These are phyloP conservation scores for Parasteatoda lunata DNA, from an alignment of 2,888 invertebrate genomes.

Conservation along the genomic window DNA sequence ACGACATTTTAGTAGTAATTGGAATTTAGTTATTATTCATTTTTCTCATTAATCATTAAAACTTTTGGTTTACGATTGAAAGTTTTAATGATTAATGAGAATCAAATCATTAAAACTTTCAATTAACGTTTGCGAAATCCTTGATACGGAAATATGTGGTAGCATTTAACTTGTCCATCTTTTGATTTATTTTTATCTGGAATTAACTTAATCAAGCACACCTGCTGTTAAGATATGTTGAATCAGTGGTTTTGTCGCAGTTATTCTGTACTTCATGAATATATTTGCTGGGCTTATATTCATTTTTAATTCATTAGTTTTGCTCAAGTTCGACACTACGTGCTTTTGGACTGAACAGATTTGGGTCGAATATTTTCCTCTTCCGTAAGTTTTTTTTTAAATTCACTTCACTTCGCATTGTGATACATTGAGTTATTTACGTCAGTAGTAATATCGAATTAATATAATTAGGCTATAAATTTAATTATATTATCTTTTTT, in stretches of 20 bases:
- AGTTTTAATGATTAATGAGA: too few relatives aligned
- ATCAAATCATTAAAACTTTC: too few relatives aligned
- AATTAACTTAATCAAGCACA: slow-evolving; percentile 55
- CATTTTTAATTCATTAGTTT: not conserved
- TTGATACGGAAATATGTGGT: not conserved
- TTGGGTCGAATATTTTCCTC: not conserved
- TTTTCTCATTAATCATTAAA: too few relatives aligned
- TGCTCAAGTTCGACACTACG: not conserved
- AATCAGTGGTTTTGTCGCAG: slow-evolving; percentile 27
- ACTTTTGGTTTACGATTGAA: too few relatives aligned
- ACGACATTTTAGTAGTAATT: too few relatives aligned
- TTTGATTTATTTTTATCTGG: slow-evolving; percentile 24
- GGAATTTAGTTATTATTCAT: too few relatives aligned
- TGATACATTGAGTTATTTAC: too few relatives aligned
- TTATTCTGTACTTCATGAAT: not conserved
- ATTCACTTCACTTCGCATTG: too few relatives aligned
- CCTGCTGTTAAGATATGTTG: slow-evolving; percentile 31
- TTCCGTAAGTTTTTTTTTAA: not conserved
- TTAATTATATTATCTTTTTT: too few relatives aligned
- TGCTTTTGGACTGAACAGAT: not conserved
- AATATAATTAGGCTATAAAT: too few relatives aligned
- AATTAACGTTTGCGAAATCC: too few relatives aligned
- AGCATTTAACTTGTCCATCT: not conserved
- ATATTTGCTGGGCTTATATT: not conserved
- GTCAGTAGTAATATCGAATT: too few relatives aligned